Evolutionary conservation across 2,113 vertebrate species (phyloP).

Genomic region (Ellobius talpinus): DNA sequence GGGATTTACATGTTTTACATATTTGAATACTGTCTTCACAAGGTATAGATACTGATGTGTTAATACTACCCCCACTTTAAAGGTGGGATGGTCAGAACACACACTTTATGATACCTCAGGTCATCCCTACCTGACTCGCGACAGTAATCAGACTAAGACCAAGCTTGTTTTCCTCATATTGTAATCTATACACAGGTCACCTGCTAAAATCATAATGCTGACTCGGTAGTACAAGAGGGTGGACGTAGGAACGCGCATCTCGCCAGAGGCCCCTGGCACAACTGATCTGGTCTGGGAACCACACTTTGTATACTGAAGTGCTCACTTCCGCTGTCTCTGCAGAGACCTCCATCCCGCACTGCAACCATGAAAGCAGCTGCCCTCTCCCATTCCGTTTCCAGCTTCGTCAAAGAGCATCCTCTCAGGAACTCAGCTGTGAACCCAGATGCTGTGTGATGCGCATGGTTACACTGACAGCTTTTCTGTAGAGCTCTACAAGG

Average conservation of each 20-base stretch:
- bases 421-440: not conserved
- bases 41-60: fast-evolving
- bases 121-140: not conserved
- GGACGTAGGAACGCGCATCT: not conserved
- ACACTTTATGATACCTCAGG: not conserved
- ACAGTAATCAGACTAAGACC: not conserved
- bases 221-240: fast-evolving
- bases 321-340: fast-evolving
- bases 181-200: fast-evolving
- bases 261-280: fast-evolving
- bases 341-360: fast-evolving
- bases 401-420: not conserved
- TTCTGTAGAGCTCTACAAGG: fast-evolving
- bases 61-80: not conserved
- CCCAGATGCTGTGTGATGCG: fast-evolving
- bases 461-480: fast-evolving
- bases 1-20: not conserved
- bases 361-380: not conserved
- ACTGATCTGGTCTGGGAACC: not conserved
- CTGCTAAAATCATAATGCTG: not conserved
- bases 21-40: not conserved
- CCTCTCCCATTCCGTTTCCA: not conserved
- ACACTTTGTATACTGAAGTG: fast-evolving
- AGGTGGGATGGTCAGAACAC: not conserved
- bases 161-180: not conserved